Evolutionary conservation across 2,113 vertebrate genomes (phyloP), one percentile per base, ranked within the genome.

Genomic region (Esox niger): DNA sequence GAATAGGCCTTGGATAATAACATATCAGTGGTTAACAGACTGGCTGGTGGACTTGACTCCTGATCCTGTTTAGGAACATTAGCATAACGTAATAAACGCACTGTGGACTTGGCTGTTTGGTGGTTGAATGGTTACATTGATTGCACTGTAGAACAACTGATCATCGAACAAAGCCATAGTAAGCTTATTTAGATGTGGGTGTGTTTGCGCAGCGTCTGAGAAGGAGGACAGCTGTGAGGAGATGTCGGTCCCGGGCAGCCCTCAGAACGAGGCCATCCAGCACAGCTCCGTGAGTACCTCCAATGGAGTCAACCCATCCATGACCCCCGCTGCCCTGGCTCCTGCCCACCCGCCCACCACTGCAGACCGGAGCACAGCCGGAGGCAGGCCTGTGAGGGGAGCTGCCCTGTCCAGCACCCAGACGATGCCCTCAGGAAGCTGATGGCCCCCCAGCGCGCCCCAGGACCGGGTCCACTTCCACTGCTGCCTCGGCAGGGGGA

Each of bases 201-300:
- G 7, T 59, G 17, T 62, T 25, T 73, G 61, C 57, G 76, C 74
- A 97, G 96, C 94, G 72, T 86, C 91, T 33, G 96, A 98, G 81
- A 96, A 96, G 75, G 97, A 98, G 1, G 96, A 98, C 84, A 96
- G 95, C 85, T 95, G 95, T 0, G 95, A 97, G 84, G 97, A 98
- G 78, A 92, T 95, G 87, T 98, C 96, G 0, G 91, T 97, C 87
- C 95, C 97, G 30, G 81, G 95, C 82, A 98, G 96, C 79, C 97
- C 96, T 0, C 96, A 96, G 82, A 79, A 91, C 0, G 95, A 98
- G 79, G 97, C 95, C 32, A 98, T 99, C 72, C 97, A 99, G 87
- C 96, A 99, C 89, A 98, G 97, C 87, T 98, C 96, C 21, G 80
- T 99, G 91, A 98, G 95, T 92, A 99, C 97, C 46, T 99, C 97